These are phyloP conservation scores for Saccostrea echinata DNA, from an alignment of 1,140 invertebrate genomes.

Conservation along the genomic window DNA sequence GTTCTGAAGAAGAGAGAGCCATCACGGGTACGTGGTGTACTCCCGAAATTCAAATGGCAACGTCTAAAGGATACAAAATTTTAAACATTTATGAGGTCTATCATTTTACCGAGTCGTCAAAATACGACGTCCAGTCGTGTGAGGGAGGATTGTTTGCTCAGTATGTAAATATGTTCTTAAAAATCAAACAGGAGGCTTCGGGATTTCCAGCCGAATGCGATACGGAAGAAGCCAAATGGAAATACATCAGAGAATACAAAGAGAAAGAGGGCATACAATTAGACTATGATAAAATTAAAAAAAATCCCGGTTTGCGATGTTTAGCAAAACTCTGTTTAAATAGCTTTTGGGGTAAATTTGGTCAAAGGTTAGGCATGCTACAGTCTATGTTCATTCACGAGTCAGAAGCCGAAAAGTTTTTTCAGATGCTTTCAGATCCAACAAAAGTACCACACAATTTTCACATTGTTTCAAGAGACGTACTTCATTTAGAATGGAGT, in stretches of 20 bases:
- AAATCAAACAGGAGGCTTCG: slow-evolving; percentile 63
- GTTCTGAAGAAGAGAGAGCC: slow-evolving; percentile 40
- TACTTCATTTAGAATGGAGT: slow-evolving; percentile 49
- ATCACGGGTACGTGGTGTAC: slow-evolving; percentile 53
- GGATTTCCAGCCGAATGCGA: slow-evolving; percentile 56
- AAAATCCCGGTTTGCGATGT: slow-evolving; percentile 44
- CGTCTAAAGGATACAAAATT: slow-evolving; percentile 52
- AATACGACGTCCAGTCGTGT: slow-evolving; percentile 50
- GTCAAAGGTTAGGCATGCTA: slow-evolving; percentile 39
- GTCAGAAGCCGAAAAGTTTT: slow-evolving; percentile 59
- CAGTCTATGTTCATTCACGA: slow-evolving; percentile 55
- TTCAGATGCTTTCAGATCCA: slow-evolving; percentile 68
- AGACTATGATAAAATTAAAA: slow-evolving; percentile 44
- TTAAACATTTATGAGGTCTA: slow-evolving; percentile 53
- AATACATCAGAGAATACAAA: slow-evolving; percentile 14
- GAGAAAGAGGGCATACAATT: slow-evolving; percentile 42
- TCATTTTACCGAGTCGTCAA: slow-evolving; percentile 41
- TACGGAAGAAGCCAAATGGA: slow-evolving; percentile 41
- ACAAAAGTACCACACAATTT: slow-evolving; percentile 71
- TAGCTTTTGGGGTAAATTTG: slow-evolving; percentile 37
- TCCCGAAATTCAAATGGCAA: slow-evolving; percentile 47
- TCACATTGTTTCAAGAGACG: slow-evolving; percentile 65
- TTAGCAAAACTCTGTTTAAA: slow-evolving; percentile 42
- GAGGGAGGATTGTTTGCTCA: slow-evolving; percentile 54
- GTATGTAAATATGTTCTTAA: slow-evolving; percentile 63